Evolutionary conservation across 64 coral and sea anemone genomes (phyloP).

Genomic region (Montipora cactus): DNA sequence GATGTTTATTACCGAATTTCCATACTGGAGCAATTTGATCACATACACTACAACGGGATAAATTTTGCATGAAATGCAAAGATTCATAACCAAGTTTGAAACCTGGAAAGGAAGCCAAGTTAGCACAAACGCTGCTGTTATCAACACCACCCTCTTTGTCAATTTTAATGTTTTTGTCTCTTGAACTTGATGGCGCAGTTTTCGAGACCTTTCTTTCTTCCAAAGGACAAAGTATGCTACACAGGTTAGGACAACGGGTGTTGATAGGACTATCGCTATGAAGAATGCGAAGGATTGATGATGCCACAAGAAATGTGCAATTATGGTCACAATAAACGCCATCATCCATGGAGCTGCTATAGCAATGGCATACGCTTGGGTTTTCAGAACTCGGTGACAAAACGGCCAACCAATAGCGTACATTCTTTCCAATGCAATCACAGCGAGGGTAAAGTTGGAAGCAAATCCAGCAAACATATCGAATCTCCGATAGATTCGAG

Average conservation of each 20-base stretch:
- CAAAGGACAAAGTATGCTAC: conserved; percentile 31
- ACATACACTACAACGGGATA: neutral
- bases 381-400: neutral
- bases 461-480: conserved; percentile 17
- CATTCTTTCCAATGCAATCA: conserved; percentile 51
- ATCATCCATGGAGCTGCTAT: conserved; percentile 49
- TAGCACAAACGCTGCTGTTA: neutral
- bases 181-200: neutral
- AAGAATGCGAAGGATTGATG: neutral
- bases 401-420: conserved; percentile 17
- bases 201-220: conserved; percentile 18
- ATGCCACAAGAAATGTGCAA: conserved; percentile 11
- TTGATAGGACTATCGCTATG: conserved; percentile 1
- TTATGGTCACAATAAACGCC: conserved; percentile 16
- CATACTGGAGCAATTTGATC: conserved; percentile 8
- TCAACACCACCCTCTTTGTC: neutral
- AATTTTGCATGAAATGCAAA: neutral
- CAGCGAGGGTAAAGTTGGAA: conserved; percentile 30
- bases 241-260: conserved; percentile 37
- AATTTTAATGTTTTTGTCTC: conserved; percentile 13
- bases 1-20: neutral
- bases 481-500: neutral
- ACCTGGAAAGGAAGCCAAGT: conserved; percentile 61
- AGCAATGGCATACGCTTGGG: neutral
- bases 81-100: neutral